phyloP scores from a whole-genome alignment of 1,140 invertebrate species.

The Trypoxylus dichotomus region DNA sequence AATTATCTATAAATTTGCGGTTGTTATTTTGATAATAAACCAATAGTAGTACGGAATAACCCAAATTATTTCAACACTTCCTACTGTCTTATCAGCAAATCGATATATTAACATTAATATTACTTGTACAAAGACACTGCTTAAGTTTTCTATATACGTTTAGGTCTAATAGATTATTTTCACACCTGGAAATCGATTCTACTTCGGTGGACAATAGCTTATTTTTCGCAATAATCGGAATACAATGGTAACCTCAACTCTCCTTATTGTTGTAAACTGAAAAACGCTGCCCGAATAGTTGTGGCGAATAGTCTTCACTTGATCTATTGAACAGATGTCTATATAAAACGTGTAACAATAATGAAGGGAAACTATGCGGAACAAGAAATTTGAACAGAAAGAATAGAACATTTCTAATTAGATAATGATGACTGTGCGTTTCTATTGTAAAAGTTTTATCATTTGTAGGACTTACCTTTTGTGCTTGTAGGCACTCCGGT shows the following conservation, averaged over 20 bases:
- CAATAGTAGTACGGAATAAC: no score
- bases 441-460: slow-evolving; percentile 23
- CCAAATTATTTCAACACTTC: no score
- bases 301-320: not conserved
- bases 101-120: no score
- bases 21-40: no score
- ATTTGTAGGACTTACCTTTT: not conserved
- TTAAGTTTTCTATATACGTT: not conserved
- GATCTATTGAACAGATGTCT: slow-evolving; percentile 16
- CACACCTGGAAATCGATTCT: slow-evolving; percentile 21
- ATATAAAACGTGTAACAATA: slow-evolving; percentile 4
- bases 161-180: slow-evolving; percentile 21
- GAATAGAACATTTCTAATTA: slow-evolving; percentile 24
- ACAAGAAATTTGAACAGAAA: slow-evolving; percentile 12
- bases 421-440: not conserved
- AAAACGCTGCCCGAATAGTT: slow-evolving; percentile 6
- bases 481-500: slow-evolving; percentile 3
- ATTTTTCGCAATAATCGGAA: slow-evolving; percentile 27
- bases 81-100: no score
- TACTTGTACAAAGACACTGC: not conserved
- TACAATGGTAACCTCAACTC: not conserved
- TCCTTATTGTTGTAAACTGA: slow-evolving; percentile 11
- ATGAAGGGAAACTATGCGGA: slow-evolving; percentile 7
- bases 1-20: no score
- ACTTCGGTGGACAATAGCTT: not conserved